Conservation (phyloP, 92 coral and sea anemone genomes). For the Ricordea florida region DNA sequence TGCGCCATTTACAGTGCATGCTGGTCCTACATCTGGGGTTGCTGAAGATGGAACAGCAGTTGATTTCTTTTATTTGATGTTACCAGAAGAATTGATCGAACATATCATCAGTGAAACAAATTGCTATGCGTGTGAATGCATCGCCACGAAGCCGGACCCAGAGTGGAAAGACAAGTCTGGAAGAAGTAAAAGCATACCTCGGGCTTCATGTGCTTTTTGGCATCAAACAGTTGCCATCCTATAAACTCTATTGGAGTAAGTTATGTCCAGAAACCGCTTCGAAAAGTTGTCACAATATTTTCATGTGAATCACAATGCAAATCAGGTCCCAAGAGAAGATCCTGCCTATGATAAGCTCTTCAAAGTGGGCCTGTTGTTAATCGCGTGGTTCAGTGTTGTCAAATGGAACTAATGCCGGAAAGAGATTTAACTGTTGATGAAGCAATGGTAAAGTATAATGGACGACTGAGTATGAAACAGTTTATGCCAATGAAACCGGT, state of each 20-base stretch:
- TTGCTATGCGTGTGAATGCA: background rate
- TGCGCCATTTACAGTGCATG: too few species aligned
- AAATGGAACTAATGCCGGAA: constrained; percentile 1
- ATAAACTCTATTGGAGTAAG: constrained; percentile 3
- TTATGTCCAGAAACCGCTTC: constrained; percentile 8
- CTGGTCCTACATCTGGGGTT: constrained; percentile 2
- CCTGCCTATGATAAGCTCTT: background rate
- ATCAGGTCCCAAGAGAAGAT: background rate
- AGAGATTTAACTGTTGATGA: background rate
- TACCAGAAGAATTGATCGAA: constrained; percentile 4
- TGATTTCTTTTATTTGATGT: constrained; percentile 12
- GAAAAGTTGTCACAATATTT: constrained; percentile 1
- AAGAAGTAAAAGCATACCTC: constrained; percentile 11
- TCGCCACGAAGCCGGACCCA: constrained; percentile 6
- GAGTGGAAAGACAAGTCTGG: background rate
- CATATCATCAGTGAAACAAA: constrained; percentile 5
- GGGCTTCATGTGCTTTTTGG: constrained; percentile 14
- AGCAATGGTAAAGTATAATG: constrained; percentile 35
- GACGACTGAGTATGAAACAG: constrained; percentile 1
- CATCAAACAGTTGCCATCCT: background rate
- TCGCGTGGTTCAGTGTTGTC: background rate
- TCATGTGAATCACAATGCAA: constrained; percentile 2
- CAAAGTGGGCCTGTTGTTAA: constrained; percentile 23
- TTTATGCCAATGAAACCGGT: constrained; percentile 8
- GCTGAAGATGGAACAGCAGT: constrained; percentile 29